Base-by-base conservation (phyloP, 2,888 invertebrate genomes). In the Rhimphoctona megacephalus region DNA sequence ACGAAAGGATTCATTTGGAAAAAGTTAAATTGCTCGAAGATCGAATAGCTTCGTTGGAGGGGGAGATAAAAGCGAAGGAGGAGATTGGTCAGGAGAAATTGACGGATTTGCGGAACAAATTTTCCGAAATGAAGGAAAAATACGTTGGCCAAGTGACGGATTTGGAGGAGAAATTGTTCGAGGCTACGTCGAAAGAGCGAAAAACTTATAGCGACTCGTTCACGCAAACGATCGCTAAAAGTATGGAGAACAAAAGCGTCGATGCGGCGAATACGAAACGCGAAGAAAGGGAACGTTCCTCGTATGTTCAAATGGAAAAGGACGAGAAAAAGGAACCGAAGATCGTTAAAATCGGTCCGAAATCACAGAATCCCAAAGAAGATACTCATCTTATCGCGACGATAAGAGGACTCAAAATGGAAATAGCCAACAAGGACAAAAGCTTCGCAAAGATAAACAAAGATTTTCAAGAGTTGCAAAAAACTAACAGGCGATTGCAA, bases 321-420 rank as follows among this genome's bases (percentile, higher is more conserved):
- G 91, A 93, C 8, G 89, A 91, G 36, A 91, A 87, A 49, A 91
- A 92, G 84, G 90, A 88, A 36, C 61, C 85, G 25, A 88, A 85
- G 25, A 43, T n/a, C 2, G 64, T 72, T 4, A 93, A 91, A 76
- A 74, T 74, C 11, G 90, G 89, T 8, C 88, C 90, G 4, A 94
- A 94, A 61, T 90, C 91, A 3, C 93, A 94, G 49, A 94, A 95
- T 87, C 92, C 95, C 8, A 97, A 96, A 93, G 97, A 97, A 90
- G 97, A 97, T 89, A 95, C 97, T 49, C 97, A 98, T 94, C 95
- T 98, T 70, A 94, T 97, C 36, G 97, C 97, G 0, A 97, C 97
- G 0, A 97, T 98, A 90, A 96, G 97, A 86, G 97, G 97, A 3
- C 94, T 98, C 91, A 97, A 97, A 92, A 94, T 96, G 0, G 98